Evolutionary conservation across 2,888 invertebrate genomes (phyloP), one percentile per base, ranked within the genome.

Genomic region (Doris montereyensis): DNA sequence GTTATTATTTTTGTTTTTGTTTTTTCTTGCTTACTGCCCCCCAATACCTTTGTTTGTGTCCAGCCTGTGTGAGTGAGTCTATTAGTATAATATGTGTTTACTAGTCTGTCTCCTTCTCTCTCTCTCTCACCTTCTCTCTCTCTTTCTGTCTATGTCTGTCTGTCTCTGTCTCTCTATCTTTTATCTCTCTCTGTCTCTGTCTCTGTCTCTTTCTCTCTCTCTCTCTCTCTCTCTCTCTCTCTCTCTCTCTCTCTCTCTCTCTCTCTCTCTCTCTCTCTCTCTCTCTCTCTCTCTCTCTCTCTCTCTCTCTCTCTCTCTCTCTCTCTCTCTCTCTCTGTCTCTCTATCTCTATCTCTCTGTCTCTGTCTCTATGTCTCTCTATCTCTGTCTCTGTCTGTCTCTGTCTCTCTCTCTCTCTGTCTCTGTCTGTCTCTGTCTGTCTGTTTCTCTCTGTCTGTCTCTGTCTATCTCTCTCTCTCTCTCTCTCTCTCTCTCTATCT

Each of bases 111-210:
- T 41, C 52, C 17, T 17, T 41, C 52, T 41, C 17, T 41, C 52
- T 41, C 5, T 41, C 17, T 41, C 52, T 41, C 52, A 10, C 52
- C 17, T 10, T 41, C 17, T 41, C 52, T 41, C 52, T 41, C 52
- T 41, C 5, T 41, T 41, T 41, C 52, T 41, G 8, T 41, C 52
- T 41, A 5, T 41, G 8, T 8, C 30, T 24, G 2, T 68, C 13
- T 41, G 52, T 73, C 35, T 73, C 73, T 73, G 52, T 73, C 35
- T 52, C 73, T 73, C 4, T 73, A 52, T 35, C 71, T 71, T n/a
- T 41, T 26, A 21, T 24, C 13, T 21, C 70, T 30, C 26, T 32
- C 34, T 70, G 13, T 70, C n/a, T n/a, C 34, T 70, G 13, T 70
- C n/a, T n/a, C 34, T 32, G 21, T 30, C 21, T 70, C 41, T 73